These are phyloP conservation scores for Anguilla pacifica DNA, from an alignment of 2,797 vertebrate genomes.

Conservation along the genomic window DNA sequence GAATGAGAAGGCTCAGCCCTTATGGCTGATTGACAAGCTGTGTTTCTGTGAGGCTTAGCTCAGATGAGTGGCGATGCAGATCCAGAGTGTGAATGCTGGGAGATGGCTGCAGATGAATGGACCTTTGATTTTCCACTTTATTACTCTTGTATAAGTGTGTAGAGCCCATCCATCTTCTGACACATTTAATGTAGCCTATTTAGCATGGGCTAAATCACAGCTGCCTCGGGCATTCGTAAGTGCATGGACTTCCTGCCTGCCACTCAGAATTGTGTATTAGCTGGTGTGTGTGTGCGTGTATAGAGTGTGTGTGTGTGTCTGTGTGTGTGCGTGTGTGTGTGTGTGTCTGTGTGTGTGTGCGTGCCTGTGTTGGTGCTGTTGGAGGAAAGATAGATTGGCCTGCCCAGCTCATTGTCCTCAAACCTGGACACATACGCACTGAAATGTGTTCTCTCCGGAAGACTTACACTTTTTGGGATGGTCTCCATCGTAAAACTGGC, in stretches of 20 bases:
- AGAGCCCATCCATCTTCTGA: constrained; percentile 33
- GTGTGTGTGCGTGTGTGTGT: too few relatives aligned
- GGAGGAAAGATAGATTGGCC: too few relatives aligned
- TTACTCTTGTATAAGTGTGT: constrained; percentile 28
- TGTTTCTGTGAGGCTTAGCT: neutral
- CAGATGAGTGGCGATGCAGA: neutral
- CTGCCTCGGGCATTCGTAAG: constrained; percentile 36
- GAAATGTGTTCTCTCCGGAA: too few relatives aligned
- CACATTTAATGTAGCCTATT: constrained; percentile 14
- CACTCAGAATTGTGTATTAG: constrained; percentile 11
- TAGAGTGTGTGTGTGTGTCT: too few relatives aligned
- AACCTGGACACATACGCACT: too few relatives aligned
- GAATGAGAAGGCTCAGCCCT: neutral
- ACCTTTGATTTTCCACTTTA: constrained; percentile 23
- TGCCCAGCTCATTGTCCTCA: too few relatives aligned
- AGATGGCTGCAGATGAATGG: constrained; percentile 28
- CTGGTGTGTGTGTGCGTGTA: neutral
- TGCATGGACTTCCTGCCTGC: constrained; percentile 44
- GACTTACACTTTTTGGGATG: too few relatives aligned
- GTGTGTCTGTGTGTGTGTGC: too few relatives aligned
- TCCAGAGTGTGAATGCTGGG: neutral
- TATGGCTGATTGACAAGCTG: neutral
- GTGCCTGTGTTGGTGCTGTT: too few relatives aligned
- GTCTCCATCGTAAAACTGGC: too few relatives aligned
- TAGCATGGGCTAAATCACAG: constrained; percentile 39